Conservation (phyloP, 2,888 invertebrate genomes). For the Calephelis perditalis region DNA sequence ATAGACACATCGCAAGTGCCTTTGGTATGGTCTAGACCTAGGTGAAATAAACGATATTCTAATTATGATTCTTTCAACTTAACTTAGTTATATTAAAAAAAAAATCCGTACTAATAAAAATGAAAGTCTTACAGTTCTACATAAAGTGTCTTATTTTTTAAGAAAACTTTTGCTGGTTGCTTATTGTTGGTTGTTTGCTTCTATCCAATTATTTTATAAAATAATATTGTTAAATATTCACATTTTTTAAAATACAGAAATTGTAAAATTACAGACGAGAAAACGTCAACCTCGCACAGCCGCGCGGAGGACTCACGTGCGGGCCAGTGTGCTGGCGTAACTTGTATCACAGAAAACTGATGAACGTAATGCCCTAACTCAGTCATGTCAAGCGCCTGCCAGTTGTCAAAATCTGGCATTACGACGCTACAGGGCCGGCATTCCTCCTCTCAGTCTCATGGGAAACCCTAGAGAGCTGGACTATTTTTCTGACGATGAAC, state of each 20-base stretch:
- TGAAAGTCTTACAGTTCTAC: too few relatives aligned
- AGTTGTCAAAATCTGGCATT: constrained; percentile 29
- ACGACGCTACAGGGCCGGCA: constrained; percentile 40
- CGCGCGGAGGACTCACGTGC: constrained; percentile 59
- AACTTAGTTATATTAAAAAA: too few relatives aligned
- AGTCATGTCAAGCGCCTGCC: constrained; percentile 17
- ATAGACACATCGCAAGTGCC: too few relatives aligned
- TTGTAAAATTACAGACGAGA: constrained; percentile 36
- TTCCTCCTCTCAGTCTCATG: constrained; percentile 72
- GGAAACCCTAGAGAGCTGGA: constrained; percentile 83
- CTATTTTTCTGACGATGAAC: constrained; percentile 80
- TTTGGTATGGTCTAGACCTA: too few relatives aligned
- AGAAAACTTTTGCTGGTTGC: too few relatives aligned
- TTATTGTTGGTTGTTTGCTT: too few relatives aligned
- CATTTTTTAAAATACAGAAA: background rate
- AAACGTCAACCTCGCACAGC: constrained; percentile 57
- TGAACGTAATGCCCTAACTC: constrained; percentile 19
- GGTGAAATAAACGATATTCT: too few relatives aligned
- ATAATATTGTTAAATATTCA: background rate
- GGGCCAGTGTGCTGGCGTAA: constrained; percentile 55
- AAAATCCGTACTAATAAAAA: too few relatives aligned
- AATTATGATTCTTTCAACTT: too few relatives aligned
- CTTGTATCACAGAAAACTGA: constrained; percentile 38
- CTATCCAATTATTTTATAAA: background rate
- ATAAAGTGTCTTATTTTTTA: too few relatives aligned